Base-by-base conservation (phyloP, 1,140 invertebrate species). In the Bombus affinis region DNA sequence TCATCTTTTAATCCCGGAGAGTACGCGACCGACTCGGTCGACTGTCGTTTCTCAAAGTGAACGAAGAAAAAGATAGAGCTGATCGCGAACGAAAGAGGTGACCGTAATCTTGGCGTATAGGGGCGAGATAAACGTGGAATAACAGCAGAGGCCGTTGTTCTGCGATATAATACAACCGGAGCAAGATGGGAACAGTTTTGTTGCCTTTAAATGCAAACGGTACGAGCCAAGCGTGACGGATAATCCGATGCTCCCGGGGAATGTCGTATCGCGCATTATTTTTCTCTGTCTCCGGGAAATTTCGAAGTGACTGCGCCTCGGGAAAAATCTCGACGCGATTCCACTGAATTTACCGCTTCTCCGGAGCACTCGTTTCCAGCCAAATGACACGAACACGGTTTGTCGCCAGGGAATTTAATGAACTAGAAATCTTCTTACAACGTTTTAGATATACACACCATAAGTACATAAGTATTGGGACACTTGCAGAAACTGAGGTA, bases 221-320 rank as follows among this genome's bases (percentile, higher is more conserved):
- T 77, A 37, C 13, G 86, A 62, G 44, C 32, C 57, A 77, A 72
- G 44, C 84, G 59, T 86, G 79, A 82, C 74, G 76, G 59, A 66
- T 86, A 89, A 88, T 86, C 85, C 81, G 53, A 86, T 86, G 39
- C 80, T 57, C 35, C 32, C 28, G 44, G 70, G 62, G 42, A 86
- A 76, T 15, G 47, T 77, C 57, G 53, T 74, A 75, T 85, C 53
- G 77, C 28, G 68, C 87, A 35, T 86, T 86, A 83, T 88, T 81
- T 90, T 76, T 59, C 57, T 81, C 80, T 81, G 66, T 44, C 32
- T 32, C 59, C 35, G 59, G 32, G 76, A 84, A 77, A 83, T 66
- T 83, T 83, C 81, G 59, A 53, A 68, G 44, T 13, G 62, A 28
- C 35, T 66, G 59, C 72, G 35, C 57, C 42, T 25, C 10, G 47